A percentile compares a stretch with the other conserved stretches of the same genome.
Conservation (phyloP, 1,140 invertebrate genomes). For the Chrysoperla carnea region DNA sequence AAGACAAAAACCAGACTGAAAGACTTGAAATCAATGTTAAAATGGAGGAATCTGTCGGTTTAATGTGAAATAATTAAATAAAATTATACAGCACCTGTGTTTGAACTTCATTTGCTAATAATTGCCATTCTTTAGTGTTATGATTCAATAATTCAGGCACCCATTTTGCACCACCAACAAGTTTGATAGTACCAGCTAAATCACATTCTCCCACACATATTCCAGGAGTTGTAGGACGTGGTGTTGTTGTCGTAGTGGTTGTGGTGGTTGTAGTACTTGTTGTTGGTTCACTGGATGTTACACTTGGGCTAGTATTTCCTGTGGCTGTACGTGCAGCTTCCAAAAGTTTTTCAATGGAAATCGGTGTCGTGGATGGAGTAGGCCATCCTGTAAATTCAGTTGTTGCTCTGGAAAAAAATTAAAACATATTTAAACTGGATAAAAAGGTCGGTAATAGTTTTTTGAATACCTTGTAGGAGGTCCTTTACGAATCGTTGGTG, state of each 20-base stretch:
- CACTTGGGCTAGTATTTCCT: conserved; percentile 22
- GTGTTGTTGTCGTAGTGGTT: conserved; percentile 55
- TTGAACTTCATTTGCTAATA: conserved; percentile 60
- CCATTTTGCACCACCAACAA: conserved; percentile 66
- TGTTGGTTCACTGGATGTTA: conserved; percentile 29
- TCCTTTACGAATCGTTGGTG: conserved; percentile 57
- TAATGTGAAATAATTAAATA: not conserved
- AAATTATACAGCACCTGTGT: conserved; percentile 35
- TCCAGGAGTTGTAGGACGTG: conserved; percentile 60
- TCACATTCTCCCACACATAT: conserved; percentile 61
- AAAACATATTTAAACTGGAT: not conserved
- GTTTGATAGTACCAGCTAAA: conserved; percentile 64
- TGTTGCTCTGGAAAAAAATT: conserved; percentile 41
- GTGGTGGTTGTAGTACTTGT: conserved; percentile 55
- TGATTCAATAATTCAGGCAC: conserved; percentile 67
- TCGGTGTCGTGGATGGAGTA: conserved; percentile 62
- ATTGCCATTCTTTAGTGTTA: conserved; percentile 72
- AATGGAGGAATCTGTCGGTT: too few species aligned
- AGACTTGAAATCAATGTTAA: too few species aligned
- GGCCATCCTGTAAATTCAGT: conserved; percentile 83
- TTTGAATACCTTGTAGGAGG: conserved; percentile 50
- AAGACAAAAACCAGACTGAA: too few species aligned
- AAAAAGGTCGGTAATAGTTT: too few species aligned
- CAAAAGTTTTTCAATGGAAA: conserved; percentile 62
- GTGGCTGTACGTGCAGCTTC: conserved; percentile 49